Conservation (phyloP, 2,113 vertebrate species). For the Acrocephalus kingi region DNA sequence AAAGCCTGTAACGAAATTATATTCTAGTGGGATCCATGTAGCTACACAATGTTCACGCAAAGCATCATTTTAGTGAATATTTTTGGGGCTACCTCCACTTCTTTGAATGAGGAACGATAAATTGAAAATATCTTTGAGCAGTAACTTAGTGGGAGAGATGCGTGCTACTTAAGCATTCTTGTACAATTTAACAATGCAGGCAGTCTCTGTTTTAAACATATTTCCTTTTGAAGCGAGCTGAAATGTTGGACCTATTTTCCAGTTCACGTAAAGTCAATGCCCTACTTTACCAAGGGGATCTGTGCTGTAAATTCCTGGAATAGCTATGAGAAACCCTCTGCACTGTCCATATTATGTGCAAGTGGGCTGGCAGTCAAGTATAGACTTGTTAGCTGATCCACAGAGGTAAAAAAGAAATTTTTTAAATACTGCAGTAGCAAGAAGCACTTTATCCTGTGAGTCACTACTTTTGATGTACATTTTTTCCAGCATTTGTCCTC, state of each 20-base stretch:
- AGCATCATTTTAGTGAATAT: neutral
- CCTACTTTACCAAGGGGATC: slow-evolving; percentile 4
- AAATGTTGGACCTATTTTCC: slow-evolving; percentile 9
- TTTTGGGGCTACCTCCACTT: neutral
- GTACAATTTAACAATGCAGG: neutral
- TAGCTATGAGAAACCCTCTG: slow-evolving; percentile 8
- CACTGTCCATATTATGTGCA: neutral
- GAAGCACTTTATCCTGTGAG: neutral
- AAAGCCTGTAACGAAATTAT: neutral
- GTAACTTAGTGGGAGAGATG: neutral
- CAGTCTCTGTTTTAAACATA: slow-evolving; percentile 20
- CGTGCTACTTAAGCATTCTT: neutral
- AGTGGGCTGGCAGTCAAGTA: neutral
- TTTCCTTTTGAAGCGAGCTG: slow-evolving; percentile 41
- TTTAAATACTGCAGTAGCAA: neutral
- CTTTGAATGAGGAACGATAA: neutral
- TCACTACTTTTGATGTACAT: neutral
- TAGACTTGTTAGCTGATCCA: neutral
- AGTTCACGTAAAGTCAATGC: slow-evolving; percentile 21
- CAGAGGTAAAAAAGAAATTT: neutral
- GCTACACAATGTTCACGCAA: neutral
- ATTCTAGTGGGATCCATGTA: neutral
- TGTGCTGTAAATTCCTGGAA: slow-evolving; percentile 59
- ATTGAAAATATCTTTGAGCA: slow-evolving; percentile 9
- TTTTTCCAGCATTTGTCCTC: neutral